Percentiles rank a stretch among this genome's conserved stretches.
Evolutionary conservation across 2,888 invertebrate species (phyloP).

Genomic region (Oegoconia quadripuncta): DNA sequence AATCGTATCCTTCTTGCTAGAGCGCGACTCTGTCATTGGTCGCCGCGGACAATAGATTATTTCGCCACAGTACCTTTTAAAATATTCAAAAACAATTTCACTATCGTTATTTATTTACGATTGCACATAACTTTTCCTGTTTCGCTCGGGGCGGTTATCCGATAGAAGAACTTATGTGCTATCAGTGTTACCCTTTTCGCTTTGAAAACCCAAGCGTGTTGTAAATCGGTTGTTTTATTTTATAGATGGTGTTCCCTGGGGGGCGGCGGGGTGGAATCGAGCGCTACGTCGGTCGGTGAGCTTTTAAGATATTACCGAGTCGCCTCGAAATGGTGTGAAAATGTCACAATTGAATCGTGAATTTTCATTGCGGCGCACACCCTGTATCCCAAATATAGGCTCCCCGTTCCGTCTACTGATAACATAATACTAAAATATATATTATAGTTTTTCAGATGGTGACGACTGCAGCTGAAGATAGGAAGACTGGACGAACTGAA

Average conservation of each 20-base stretch:
- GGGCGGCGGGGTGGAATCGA: constrained; percentile 39
- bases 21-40: constrained; percentile 54
- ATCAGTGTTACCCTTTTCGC: constrained; percentile 66
- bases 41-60: constrained; percentile 57
- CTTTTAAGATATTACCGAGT: constrained; percentile 66
- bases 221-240: constrained; percentile 77
- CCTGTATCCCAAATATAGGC: no score
- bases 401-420: no score
- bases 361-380: constrained; percentile 23
- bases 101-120: constrained; percentile 44
- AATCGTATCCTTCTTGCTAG: constrained; percentile 58
- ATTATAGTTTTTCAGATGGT: constrained; percentile 31
- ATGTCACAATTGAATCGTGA: constrained; percentile 44
- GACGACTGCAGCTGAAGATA: no score
- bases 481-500: constrained; percentile 9
- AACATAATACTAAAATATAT: no score
- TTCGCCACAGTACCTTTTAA: constrained; percentile 28
- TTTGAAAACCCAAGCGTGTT: constrained; percentile 66
- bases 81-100: constrained; percentile 38
- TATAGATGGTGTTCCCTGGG: constrained; percentile 68
- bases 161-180: constrained; percentile 56
- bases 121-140: constrained; percentile 40
- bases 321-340: constrained; percentile 44
- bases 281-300: constrained; percentile 52
- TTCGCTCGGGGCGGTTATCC: constrained; percentile 40